Evolutionary conservation across 1,140 invertebrate genomes (phyloP).

Genomic region (Zophobas morio): DNA sequence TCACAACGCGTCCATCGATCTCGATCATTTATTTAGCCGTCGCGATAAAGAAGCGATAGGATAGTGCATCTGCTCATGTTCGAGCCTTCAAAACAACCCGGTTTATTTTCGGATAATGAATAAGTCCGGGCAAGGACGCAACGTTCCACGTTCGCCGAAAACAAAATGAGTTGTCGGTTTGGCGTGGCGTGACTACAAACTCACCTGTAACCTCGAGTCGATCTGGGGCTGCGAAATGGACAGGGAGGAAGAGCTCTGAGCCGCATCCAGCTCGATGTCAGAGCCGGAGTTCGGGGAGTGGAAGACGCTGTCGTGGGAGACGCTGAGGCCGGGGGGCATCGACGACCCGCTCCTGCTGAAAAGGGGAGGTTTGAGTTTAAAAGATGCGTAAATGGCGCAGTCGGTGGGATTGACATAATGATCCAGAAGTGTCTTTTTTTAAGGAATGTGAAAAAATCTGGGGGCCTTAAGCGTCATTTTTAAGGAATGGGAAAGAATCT

Average conservation of each 20-base stretch:
- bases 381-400: too few species aligned
- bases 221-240: constrained; percentile 64
- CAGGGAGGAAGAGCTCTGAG: constrained; percentile 66
- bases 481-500: too few species aligned
- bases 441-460: too few species aligned
- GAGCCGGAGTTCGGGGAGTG: constrained; percentile 69
- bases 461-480: too few species aligned
- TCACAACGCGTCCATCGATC: constrained; percentile 20
- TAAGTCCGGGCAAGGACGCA: constrained; percentile 1
- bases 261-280: constrained; percentile 65
- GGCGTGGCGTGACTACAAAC: neutral
- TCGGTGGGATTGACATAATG: too few species aligned
- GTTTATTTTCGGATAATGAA: constrained; percentile 15
- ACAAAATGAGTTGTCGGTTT: neutral
- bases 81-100: constrained; percentile 3
- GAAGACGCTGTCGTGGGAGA: constrained; percentile 86
- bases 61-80: constrained; percentile 3
- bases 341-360: constrained; percentile 60
- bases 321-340: constrained; percentile 74
- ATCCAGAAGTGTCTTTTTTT: too few species aligned
- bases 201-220: constrained; percentile 64
- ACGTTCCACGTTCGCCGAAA: neutral
- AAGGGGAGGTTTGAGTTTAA: neutral
- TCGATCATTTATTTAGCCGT: neutral
- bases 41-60: neutral